Conservation (phyloP, 1,140 invertebrate species). For the Pseudomyrmex gracilis region DNA sequence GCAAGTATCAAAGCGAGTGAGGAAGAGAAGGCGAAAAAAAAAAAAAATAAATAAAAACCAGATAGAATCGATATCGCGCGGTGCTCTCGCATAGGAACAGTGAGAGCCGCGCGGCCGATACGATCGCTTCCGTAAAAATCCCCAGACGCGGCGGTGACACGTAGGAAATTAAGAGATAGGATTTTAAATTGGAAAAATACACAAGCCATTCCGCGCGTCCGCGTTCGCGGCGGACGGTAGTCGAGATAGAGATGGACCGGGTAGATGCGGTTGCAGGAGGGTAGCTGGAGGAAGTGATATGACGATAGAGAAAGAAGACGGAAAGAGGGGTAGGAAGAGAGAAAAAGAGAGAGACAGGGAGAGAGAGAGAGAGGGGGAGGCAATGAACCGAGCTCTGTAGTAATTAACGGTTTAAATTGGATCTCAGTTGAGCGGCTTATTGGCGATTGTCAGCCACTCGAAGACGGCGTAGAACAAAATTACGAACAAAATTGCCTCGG, state of each 20-base stretch:
- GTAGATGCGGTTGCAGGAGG: conserved; percentile 37
- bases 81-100: conserved; percentile 74
- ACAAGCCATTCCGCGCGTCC: conserved; percentile 52
- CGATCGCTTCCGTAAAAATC: conserved; percentile 80
- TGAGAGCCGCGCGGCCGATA: conserved; percentile 69
- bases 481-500: conserved; percentile 77
- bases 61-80: conserved; percentile 68
- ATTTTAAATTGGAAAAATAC: conserved; percentile 82
- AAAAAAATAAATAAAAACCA: conserved; percentile 14
- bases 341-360: background rate
- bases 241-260: conserved; percentile 63
- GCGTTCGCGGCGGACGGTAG: conserved; percentile 61
- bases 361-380: background rate
- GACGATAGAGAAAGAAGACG: conserved; percentile 51
- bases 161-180: conserved; percentile 84
- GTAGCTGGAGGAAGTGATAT: conserved; percentile 65
- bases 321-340: background rate
- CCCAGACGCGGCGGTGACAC: conserved; percentile 82
- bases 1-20: background rate
- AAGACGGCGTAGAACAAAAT: conserved; percentile 78
- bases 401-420: conserved; percentile 82
- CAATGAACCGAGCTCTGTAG: conserved; percentile 67
- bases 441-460: conserved; percentile 74
- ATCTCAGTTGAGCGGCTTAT: conserved; percentile 76
- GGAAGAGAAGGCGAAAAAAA: background rate